These are phyloP conservation scores for Tipula vernalis DNA, from an alignment of 2,888 invertebrate genomes.

Conservation along the genomic window DNA sequence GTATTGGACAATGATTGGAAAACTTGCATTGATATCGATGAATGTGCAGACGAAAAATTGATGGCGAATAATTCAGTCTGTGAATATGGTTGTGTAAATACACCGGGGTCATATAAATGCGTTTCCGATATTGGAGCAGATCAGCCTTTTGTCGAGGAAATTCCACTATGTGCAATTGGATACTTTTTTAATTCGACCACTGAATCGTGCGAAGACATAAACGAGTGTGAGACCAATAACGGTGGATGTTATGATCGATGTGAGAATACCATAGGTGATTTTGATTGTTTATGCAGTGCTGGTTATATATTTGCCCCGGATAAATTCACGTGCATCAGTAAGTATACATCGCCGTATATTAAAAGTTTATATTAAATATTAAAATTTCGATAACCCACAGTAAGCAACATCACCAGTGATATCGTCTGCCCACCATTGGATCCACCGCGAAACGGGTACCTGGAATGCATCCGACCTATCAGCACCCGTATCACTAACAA, in stretches of 20 bases:
- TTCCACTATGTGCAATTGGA: constrained; percentile 17
- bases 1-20: constrained; percentile 27
- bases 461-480: constrained; percentile 34
- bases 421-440: constrained; percentile 35
- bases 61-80: constrained; percentile 27
- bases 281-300: constrained; percentile 29
- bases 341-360: constrained; percentile 9
- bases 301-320: constrained; percentile 24
- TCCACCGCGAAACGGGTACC: constrained; percentile 36
- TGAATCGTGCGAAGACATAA: constrained; percentile 18
- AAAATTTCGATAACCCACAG: not conserved
- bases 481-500: constrained; percentile 31
- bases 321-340: constrained; percentile 20
- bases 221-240: constrained; percentile 15
- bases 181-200: constrained; percentile 17
- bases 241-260: constrained; percentile 19
- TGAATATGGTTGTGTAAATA: constrained; percentile 37
- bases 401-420: constrained; percentile 19
- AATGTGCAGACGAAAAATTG: constrained; percentile 35
- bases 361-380: not conserved
- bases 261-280: constrained; percentile 20
- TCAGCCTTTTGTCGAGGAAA: constrained; percentile 17
- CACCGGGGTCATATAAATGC: constrained; percentile 38
- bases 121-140: constrained; percentile 36
- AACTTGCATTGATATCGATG: constrained; percentile 35